A percentile compares a stretch with the other conserved stretches of the same genome.
phyloP scores from a whole-genome alignment of 2,797 vertebrate species.

The Lophius americanus region DNA sequence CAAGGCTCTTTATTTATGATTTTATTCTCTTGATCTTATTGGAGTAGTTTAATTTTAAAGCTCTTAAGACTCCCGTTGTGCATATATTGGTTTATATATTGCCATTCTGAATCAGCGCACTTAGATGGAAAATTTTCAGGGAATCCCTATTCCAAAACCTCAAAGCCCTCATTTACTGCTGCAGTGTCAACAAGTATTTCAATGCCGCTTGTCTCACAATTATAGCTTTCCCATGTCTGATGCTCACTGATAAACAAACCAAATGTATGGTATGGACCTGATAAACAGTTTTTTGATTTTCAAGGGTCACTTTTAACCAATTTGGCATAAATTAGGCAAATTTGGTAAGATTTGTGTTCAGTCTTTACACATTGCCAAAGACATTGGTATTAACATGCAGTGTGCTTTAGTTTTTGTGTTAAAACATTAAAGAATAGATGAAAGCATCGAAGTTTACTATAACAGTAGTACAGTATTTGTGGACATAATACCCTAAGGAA shows the following conservation, averaged over 20 bases:
- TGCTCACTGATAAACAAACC: conserved; percentile 15
- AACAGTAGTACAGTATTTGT: neutral
- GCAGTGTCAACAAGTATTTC: no score
- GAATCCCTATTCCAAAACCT: neutral
- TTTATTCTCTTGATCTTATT: conserved; percentile 3
- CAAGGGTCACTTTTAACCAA: neutral
- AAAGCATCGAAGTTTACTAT: conserved; percentile 16
- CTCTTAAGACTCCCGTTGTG: conserved; percentile 3
- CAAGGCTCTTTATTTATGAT: conserved; percentile 1
- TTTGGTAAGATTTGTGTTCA: neutral
- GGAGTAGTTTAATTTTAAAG: conserved; percentile 5
- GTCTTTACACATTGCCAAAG: neutral
- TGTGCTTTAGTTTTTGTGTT: conserved; percentile 23
- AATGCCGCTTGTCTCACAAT: no score
- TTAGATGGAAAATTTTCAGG: neutral
- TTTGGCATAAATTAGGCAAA: neutral
- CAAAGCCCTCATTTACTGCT: neutral
- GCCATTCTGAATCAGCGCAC: neutral
- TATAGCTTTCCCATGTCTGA: neutral
- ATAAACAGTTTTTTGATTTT: neutral
- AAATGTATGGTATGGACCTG: conserved; percentile 7
- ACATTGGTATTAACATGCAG: conserved; percentile 5
- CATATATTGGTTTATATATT: neutral
- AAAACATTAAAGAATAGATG: conserved; percentile 33
- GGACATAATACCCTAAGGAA: neutral